Evolutionary conservation across 2,113 vertebrate species (phyloP).

Genomic region (Sander lucioperca): DNA sequence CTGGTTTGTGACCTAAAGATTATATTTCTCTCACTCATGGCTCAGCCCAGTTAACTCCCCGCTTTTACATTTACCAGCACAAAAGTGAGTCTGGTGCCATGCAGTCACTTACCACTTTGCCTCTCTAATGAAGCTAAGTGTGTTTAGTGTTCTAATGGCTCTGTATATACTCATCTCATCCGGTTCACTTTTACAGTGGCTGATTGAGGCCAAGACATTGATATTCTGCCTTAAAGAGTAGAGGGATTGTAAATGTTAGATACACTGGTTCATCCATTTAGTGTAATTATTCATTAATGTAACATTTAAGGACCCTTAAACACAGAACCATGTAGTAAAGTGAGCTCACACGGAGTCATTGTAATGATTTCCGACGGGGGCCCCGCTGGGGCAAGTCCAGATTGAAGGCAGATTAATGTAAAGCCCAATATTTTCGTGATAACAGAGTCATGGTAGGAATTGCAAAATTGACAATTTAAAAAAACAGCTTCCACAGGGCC

Average conservation of each 20-base stretch:
- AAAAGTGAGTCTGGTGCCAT: conserved; percentile 44
- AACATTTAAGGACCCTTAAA: conserved; percentile 55
- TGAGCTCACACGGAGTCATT: neutral
- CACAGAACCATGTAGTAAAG: conserved; percentile 13
- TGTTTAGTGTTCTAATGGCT: conserved; percentile 70
- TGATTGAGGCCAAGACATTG: conserved; percentile 58
- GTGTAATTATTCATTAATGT: conserved; percentile 64
- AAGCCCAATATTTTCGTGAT: too few relatives aligned
- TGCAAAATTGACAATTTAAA: too few relatives aligned
- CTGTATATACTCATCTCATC: conserved; percentile 52
- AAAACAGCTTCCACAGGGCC: too few relatives aligned
- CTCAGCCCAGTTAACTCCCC: conserved; percentile 46
- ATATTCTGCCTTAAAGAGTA: conserved; percentile 46
- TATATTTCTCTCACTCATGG: conserved; percentile 37
- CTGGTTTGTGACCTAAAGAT: conserved; percentile 70
- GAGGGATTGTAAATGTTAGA: conserved; percentile 14
- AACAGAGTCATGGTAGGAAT: too few relatives aligned
- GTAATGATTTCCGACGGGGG: neutral
- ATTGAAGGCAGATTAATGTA: too few relatives aligned
- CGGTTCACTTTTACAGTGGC: conserved; percentile 47
- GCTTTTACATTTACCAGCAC: conserved; percentile 55
- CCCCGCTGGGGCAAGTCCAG: too few relatives aligned
- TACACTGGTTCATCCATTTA: conserved; percentile 39
- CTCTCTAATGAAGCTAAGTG: conserved; percentile 71
- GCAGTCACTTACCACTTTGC: conserved; percentile 46